Base-by-base conservation (phyloP, 2,113 vertebrate species). In the Pitta sordida region DNA sequence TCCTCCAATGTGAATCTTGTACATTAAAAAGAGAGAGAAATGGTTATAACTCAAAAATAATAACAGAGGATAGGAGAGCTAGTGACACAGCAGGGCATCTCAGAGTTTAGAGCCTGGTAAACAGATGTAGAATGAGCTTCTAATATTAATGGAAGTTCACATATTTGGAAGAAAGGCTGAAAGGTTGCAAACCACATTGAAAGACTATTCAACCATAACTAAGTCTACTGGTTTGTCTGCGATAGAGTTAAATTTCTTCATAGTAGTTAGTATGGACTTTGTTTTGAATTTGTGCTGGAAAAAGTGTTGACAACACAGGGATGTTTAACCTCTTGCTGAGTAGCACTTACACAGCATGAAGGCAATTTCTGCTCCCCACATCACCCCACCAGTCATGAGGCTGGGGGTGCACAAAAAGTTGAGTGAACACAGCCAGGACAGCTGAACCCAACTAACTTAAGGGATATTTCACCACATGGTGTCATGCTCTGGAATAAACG, bases 1-100 rank as follows among this genome's bases (percentile, higher is more conserved):
- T 43, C 15, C 11, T 27, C 6, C 36, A 23, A 0, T 39, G 34
- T 1, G 1, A 64, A 21, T 8, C 39, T 64, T 37, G 29, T 17
- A 46, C 6, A 7, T 37, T 17, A 63, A 18, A 71, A n/a, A 49
- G 44, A 75, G 29, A 68, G 39, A 67, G 16, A 30, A 7, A 71
- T 51, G 39, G 51, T 21, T 64, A n/a, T 46, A 70, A 63, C 30
- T 77, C 5, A 17, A 13, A 5, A 43, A 58, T 36, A 24, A 5
- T 26, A 39, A 24, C 4, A 48, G 41, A 39, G 22, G 27, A 43
- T 8, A 83, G 53, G 27, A 65, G 18, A 63, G 17, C 22, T 7
- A 24, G 75, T 41, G 56, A 43, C 36, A 51, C 13, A 59, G 58
- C 37, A 73, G 20, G 68, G 23, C 44, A 76, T 19, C 77, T 80